phyloP scores from a whole-genome alignment of 2,113 vertebrate species.

The Origma solitaria region DNA sequence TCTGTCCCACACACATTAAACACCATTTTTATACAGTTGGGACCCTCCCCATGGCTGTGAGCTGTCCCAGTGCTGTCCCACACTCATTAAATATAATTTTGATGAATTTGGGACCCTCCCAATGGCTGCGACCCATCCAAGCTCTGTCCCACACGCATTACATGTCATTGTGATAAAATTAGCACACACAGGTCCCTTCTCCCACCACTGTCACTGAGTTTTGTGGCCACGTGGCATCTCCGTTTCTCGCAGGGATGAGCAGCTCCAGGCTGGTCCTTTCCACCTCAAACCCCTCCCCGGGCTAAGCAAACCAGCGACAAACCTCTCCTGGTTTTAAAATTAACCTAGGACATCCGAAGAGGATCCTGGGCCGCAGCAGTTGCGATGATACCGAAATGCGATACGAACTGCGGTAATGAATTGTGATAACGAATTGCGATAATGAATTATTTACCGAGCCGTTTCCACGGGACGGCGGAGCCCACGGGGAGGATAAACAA shows the following conservation, averaged over 20 bases:
- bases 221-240: accelerated
- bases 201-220: neutral
- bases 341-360: accelerated
- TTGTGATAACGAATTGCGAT: neutral
- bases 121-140: neutral
- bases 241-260: accelerated
- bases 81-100: no score
- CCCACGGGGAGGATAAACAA: neutral
- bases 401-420: neutral
- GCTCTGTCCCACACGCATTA: accelerated
- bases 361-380: neutral
- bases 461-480: neutral
- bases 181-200: neutral
- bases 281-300: neutral
- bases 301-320: accelerated
- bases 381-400: accelerated
- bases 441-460: constrained; percentile 35
- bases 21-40: no score
- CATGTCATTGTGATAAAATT: accelerated
- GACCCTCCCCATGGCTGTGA: neutral
- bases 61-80: no score
- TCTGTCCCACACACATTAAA: no score
- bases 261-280: neutral
- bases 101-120: no score
- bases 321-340: accelerated